Evolutionary conservation across 92 coral and sea anemone species (phyloP).

Genomic region (Epizoanthus fatuus): DNA sequence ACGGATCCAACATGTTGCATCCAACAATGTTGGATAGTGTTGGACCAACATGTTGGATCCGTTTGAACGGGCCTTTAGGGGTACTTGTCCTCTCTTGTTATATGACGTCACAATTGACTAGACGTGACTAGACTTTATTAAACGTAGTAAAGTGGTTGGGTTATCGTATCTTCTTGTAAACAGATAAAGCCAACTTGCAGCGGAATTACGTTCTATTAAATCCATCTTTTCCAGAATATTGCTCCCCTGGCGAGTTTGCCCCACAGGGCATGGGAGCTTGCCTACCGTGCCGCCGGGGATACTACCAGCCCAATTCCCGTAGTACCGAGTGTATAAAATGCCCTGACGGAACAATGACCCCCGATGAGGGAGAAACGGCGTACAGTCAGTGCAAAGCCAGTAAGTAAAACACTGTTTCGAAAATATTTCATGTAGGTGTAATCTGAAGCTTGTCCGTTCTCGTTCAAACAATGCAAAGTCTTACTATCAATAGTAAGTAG

Average conservation of each 20-base stretch:
- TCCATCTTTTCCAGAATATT: constrained; percentile 15
- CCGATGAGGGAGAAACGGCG: constrained; percentile 63
- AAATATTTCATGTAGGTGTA: not conserved
- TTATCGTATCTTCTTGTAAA: no score
- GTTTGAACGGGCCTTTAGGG: no score
- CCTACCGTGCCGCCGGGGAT: constrained; percentile 70
- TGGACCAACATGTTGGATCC: no score
- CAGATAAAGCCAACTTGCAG: no score
- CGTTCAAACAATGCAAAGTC: not conserved
- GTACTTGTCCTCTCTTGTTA: no score
- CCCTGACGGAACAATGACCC: constrained; percentile 68
- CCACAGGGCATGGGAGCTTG: constrained; percentile 74
- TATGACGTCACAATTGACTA: no score
- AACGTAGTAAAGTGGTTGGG: no score
- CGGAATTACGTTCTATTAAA: not conserved
- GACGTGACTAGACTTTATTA: no score
- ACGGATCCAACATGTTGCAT: no score
- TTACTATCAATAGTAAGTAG: not conserved
- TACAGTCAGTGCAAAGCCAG: constrained; percentile 56
- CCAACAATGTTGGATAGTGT: no score
- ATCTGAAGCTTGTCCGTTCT: not conserved
- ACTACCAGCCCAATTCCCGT: constrained; percentile 61
- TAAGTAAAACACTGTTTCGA: constrained; percentile 8
- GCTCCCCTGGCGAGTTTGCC: constrained; percentile 44
- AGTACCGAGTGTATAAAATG: constrained; percentile 56